Evolutionary conservation across 2,888 invertebrate genomes (phyloP).

Genomic region (Agrochola litura): DNA sequence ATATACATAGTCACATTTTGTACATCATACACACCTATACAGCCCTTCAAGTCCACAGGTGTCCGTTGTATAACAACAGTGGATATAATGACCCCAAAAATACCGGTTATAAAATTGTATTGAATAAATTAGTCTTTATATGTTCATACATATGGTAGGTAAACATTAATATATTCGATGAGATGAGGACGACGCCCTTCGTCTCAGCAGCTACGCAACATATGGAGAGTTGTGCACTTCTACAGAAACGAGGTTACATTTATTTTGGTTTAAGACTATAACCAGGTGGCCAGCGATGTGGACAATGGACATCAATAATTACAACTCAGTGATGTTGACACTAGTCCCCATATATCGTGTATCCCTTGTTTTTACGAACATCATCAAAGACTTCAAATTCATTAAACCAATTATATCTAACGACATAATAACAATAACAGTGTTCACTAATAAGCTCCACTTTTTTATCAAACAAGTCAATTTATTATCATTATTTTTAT

Average conservation of each 20-base stretch:
- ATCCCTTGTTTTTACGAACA: not conserved
- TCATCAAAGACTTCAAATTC: conserved; percentile 1
- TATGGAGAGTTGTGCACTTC: conserved; percentile 75
- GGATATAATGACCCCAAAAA: conserved; percentile 16
- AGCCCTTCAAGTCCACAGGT: conserved; percentile 22
- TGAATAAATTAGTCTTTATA: conserved; percentile 46
- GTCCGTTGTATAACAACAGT: conserved; percentile 21
- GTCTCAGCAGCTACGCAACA: conserved; percentile 65
- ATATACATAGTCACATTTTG: conserved; percentile 7
- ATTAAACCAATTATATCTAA: conserved; percentile 31
- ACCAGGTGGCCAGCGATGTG: conserved; percentile 46
- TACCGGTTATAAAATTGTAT: conserved; percentile 11
- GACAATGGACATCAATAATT: conserved; percentile 23
- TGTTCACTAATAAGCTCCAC: conserved; percentile 36
- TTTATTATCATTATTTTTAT: conserved; percentile 55
- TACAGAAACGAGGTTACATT: conserved; percentile 79
- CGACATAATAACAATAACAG: conserved; percentile 36
- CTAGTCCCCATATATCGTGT: not conserved
- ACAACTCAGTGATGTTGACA: conserved; percentile 5
- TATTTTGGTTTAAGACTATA: conserved; percentile 76
- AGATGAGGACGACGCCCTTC: conserved; percentile 79
- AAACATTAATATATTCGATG: conserved; percentile 54
- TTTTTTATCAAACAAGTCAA: conserved; percentile 49
- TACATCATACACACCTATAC: conserved; percentile 15
- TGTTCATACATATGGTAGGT: conserved; percentile 17